Percentiles rank a stretch among this genome's conserved stretches.
These are phyloP conservation scores for Charina bottae DNA, from an alignment of 2,113 vertebrate species.

Conservation along the genomic window DNA sequence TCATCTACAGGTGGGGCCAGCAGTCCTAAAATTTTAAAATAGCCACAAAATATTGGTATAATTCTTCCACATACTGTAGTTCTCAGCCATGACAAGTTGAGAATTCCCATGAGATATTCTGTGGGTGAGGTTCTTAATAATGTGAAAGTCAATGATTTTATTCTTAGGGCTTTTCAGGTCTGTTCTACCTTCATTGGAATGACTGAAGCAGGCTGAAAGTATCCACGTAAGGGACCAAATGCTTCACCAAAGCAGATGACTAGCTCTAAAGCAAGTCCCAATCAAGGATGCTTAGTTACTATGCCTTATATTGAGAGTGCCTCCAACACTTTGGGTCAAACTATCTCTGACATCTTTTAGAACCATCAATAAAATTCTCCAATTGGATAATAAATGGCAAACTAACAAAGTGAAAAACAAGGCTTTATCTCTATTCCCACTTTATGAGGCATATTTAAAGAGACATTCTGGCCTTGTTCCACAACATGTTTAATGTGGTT, in stretches of 20 bases:
- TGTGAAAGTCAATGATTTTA: not conserved
- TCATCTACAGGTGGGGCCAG: not conserved
- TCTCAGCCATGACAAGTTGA: not conserved
- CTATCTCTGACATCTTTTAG: not conserved
- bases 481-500: not conserved
- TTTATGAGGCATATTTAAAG: not conserved
- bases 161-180: not conserved
- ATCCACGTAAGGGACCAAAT: not conserved
- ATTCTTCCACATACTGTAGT: not conserved
- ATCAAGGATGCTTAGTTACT: not conserved
- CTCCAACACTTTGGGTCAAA: not conserved
- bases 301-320: not conserved
- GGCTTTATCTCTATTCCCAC: not conserved
- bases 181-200: not conserved
- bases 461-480: not conserved
- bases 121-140: not conserved
- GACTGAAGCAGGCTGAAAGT: not conserved
- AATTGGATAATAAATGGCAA: not conserved
- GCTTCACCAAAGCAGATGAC: not conserved
- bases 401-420: not conserved
- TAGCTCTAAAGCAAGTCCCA: not conserved
- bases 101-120: slow-evolving; percentile 1
- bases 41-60: not conserved
- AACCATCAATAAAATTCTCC: not conserved
- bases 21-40: not conserved